A percentile compares a stretch with the other conserved stretches of the same genome.
These are phyloP conservation scores for Dolichallabes microphthalmus DNA, from an alignment of 2,113 vertebrate genomes.

Conservation along the genomic window DNA sequence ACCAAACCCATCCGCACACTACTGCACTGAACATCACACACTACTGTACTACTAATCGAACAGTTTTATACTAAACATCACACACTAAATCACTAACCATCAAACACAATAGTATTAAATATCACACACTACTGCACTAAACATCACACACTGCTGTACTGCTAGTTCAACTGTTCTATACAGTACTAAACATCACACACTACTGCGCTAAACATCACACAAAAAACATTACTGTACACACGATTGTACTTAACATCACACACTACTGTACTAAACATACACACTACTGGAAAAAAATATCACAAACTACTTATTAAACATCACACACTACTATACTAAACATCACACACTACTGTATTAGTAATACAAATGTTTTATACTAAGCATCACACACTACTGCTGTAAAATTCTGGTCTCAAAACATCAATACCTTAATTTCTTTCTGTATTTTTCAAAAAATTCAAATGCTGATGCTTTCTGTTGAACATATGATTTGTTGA, in stretches of 20 bases:
- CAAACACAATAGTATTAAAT: neutral
- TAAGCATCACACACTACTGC: too few relatives aligned
- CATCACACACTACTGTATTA: too few relatives aligned
- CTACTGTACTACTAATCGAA: neutral
- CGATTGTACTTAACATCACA: neutral
- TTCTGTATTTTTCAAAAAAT: too few relatives aligned
- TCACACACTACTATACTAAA: too few relatives aligned
- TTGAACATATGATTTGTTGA: too few relatives aligned
- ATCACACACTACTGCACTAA: neutral
- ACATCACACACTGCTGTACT: neutral
- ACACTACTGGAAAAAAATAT: neutral
- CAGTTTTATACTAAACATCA: neutral
- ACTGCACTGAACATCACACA: neutral
- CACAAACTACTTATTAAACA: too few relatives aligned
- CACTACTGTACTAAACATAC: neutral
- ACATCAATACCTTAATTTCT: too few relatives aligned
- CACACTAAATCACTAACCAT: neutral
- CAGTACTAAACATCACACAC: neutral
- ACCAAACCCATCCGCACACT: too few relatives aligned
- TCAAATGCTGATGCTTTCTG: too few relatives aligned
- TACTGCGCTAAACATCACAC: neutral
- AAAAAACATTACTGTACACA: neutral
- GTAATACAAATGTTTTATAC: too few relatives aligned
- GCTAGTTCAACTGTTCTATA: too few relatives aligned
- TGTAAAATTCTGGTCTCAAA: too few relatives aligned